Conservation (phyloP, 2,113 vertebrate genomes). For the Tragelaphus strepsiceros region DNA sequence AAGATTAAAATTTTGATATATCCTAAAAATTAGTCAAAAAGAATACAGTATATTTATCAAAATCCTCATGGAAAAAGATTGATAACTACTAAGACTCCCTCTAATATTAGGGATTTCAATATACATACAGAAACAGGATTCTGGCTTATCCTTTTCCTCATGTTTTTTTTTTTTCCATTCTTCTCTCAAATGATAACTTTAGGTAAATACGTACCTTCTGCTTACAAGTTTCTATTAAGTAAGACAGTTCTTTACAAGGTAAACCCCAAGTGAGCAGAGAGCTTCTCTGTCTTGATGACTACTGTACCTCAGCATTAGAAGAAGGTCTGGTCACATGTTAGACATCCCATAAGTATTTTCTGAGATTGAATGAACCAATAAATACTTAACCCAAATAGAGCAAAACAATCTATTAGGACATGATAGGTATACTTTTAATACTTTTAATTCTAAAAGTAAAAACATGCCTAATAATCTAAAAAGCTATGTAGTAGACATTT, state of each 20-base stretch:
- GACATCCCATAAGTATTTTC: not conserved
- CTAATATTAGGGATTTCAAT: not conserved
- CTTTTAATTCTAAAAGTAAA: not conserved
- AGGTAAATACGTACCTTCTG: not conserved
- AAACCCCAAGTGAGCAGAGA: not conserved
- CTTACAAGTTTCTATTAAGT: not conserved
- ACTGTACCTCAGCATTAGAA: not conserved
- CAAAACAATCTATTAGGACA: not conserved
- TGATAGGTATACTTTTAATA: not conserved
- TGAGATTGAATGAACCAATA: not conserved
- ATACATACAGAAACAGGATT: not conserved
- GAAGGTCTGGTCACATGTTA: not conserved
- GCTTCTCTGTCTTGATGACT: not conserved
- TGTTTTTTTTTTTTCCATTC: not conserved
- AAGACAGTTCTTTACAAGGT: not conserved
- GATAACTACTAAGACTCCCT: not conserved
- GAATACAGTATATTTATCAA: not conserved
- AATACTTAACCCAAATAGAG: not conserved
- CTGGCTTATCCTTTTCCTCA: not conserved
- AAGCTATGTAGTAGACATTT: not conserved
- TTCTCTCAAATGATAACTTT: not conserved
- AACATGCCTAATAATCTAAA: not conserved
- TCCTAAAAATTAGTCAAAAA: not conserved
- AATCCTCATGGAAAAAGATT: not conserved
- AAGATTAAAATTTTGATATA: not conserved